Evolutionary conservation across 2,888 invertebrate genomes (phyloP), one percentile per base, ranked within the genome.

Genomic region (Cryptus armator): DNA sequence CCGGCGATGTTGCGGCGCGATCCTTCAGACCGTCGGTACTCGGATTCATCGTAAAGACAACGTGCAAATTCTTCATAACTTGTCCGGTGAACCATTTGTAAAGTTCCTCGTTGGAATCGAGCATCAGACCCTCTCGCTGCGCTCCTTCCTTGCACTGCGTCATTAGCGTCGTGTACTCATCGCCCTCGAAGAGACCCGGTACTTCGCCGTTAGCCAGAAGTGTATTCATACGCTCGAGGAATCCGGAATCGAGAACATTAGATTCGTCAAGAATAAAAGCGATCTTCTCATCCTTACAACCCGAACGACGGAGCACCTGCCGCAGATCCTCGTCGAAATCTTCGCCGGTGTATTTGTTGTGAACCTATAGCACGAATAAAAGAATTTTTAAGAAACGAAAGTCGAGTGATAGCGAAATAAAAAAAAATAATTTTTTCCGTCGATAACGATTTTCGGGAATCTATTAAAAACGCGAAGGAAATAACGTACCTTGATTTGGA

Each of bases 21-120:
- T 99, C 99, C 94, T 99, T 99, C 62, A 99, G 95, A 0, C 99
- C 99, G 92, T 99, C 99, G 0, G 99, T 98, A 0, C 99, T 99
- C 9, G 99, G 99, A 95, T 99, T 99, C 99, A 99, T 99, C 0
- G 99, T 99, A 94, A 99, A 99, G 64, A 99, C 99, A 10, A 99
- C 99, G 94, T 99, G 99, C 70, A 99, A 95, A 94, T 99, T 99
- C 86, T 98, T 97, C 98, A 99, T 99, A 51, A 99, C 99, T 96
- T 99, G 98, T 37, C 98, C 98, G 0, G 99, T 99, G 94, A 99
- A 99, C 99, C 99, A 99, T 95, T 99, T 99, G 94, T 99, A 99
- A 10, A 99, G 94, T 94, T 99, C 99, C 94, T 99, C 99, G 90
- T 97, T 98, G 0, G 99, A 98, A 94, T 99, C 99, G 67, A 99